A percentile compares a stretch with the other conserved stretches of the same genome.
Evolutionary conservation across 2,797 vertebrate species (phyloP).

Genomic region (Toxotes lorentzi): DNA sequence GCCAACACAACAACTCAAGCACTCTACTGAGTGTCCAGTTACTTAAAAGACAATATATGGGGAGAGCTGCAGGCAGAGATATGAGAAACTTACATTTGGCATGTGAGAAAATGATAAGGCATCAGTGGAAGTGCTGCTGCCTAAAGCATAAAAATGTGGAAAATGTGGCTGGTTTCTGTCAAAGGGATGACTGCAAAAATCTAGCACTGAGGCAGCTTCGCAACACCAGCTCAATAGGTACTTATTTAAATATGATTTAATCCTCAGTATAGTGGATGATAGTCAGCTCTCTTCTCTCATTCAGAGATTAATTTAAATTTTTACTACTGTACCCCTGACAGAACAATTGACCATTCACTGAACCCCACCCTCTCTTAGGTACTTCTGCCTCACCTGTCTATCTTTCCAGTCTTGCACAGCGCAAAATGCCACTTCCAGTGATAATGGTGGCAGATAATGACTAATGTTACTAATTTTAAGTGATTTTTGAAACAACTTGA

Average conservation of each 20-base stretch:
- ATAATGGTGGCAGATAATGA: not conserved
- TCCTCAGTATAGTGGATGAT: not conserved
- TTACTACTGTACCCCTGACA: not conserved
- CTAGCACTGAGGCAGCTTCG: not conserved
- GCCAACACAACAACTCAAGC: not conserved
- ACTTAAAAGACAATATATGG: not conserved
- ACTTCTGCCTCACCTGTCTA: constrained; percentile 3
- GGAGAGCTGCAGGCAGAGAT: constrained; percentile 18
- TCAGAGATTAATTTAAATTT: not conserved
- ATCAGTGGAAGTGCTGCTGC: constrained; percentile 32
- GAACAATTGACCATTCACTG: not conserved
- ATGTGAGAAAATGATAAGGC: constrained; percentile 47
- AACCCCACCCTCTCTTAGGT: not conserved
- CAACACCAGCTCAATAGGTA: not conserved
- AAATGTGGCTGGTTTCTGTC: constrained; percentile 55
- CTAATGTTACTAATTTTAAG: not conserved
- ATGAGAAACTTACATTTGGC: constrained; percentile 35
- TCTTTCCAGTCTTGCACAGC: not conserved
- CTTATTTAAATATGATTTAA: constrained; percentile 2
- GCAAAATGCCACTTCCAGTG: too few species aligned
- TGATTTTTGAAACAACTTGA: not conserved
- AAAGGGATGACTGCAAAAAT: constrained; percentile 8
- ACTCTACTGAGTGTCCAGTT: not conserved
- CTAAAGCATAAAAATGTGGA: constrained; percentile 34
- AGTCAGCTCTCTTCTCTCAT: not conserved